Conservation (phyloP, 2,888 invertebrate species). For the Cephus spinipes region DNA sequence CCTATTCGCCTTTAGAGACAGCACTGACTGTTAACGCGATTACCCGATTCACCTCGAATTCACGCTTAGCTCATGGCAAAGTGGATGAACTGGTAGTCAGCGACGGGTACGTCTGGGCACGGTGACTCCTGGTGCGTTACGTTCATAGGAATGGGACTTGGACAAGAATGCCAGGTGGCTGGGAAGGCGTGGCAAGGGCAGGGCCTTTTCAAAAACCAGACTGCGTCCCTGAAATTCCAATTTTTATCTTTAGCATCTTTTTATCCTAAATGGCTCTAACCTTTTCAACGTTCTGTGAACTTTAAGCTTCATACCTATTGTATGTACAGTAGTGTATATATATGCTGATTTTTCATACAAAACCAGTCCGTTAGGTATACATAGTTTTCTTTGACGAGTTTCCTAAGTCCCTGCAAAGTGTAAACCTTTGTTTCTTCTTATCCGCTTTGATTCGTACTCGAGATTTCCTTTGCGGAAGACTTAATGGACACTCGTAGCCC, state of each 20-base stretch:
- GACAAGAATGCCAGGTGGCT: slow-evolving; percentile 2
- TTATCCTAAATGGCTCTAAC: background rate
- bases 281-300: background rate
- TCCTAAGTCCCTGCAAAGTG: background rate
- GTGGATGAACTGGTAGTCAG: background rate
- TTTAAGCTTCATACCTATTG: background rate
- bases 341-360: background rate
- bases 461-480: background rate
- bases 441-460: background rate
- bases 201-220: background rate
- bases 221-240: background rate
- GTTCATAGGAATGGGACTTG: background rate
- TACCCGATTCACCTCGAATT: background rate
- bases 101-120: background rate
- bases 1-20: background rate
- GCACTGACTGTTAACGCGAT: background rate
- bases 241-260: background rate
- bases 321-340: background rate
- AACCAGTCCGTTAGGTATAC: background rate
- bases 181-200: slow-evolving; percentile 10
- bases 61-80: background rate
- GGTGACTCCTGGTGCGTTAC: background rate
- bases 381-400: background rate
- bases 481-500: background rate
- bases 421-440: background rate